Evolutionary conservation across 2,113 vertebrate genomes (phyloP), one percentile per base, ranked within the genome.

Genomic region (Microcebus murinus): DNA sequence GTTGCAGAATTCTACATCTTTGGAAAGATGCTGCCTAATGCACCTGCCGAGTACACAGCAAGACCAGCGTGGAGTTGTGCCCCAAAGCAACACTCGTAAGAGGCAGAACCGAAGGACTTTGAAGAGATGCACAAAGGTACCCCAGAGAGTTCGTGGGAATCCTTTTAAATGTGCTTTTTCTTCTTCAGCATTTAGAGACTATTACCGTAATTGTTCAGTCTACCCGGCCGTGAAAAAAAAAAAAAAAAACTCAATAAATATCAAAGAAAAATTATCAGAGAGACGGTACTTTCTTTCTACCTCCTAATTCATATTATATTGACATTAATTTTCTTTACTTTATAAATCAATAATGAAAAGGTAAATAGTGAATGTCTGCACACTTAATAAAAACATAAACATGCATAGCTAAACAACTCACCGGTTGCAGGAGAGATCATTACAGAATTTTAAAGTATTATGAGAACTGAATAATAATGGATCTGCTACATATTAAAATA

Each of bases 11-110:
- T 23, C 45, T 23, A 18, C 25, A 6, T 3, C 17, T 52, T 67
- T 3, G 4, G 4, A 23, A n/a, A 42, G 27, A 39, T 61, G 5
- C 80, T 20, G 15, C 29, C 29, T 12, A 61, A 82, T 31, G 27
- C 17, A 42, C n/a, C 25, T 10, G 36, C 36, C 1, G 1, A 31
- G 36, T 12, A 63, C 36, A 20, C 27, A 0, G 11, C 6, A 42
- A 57, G 18, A 42, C 15, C 27, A 20, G 25, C 36, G 7, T 45
- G 80, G 27, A 63, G 25, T 20, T 31, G 80, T 42, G 39, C 8
- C 20, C 25, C 57, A 82, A 61, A 63, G 25, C 27, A 42, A 6
- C 31, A 20, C 31, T 36, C 4, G 0, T 45, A 42, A 61, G 25
- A 63, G 15, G 57, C 13, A 61, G 36, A 42, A 42, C 25, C 15